Evolutionary conservation across 1,140 invertebrate species (phyloP).

Genomic region (Caenorhabditis elegans): WBcel235 BX284602.5:10079001-10079500

Average conservation of each 20-base stretch:
- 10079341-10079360: background rate
- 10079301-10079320: conserved; percentile 31
- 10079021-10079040: background rate
- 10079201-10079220: background rate
- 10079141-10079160: background rate
- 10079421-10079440: no score
- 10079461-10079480: no score
- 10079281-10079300: no score
- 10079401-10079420: no score
- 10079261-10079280: conserved; percentile 22
- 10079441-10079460: no score
- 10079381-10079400: no score
- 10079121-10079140: background rate
- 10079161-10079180: conserved; percentile 16
- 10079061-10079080: background rate
- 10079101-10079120: conserved; percentile 18
- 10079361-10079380: background rate
- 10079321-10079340: background rate
- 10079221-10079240: background rate
- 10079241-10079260: no score
- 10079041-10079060: conserved; percentile 29
- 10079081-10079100: conserved; percentile 3
- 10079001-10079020: no score
- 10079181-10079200: background rate
- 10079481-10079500: no score